A percentile compares a stretch with the other conserved stretches of the same genome.
Conservation (phyloP, 2,797 vertebrate genomes). For the Myotis myotis region DNA sequence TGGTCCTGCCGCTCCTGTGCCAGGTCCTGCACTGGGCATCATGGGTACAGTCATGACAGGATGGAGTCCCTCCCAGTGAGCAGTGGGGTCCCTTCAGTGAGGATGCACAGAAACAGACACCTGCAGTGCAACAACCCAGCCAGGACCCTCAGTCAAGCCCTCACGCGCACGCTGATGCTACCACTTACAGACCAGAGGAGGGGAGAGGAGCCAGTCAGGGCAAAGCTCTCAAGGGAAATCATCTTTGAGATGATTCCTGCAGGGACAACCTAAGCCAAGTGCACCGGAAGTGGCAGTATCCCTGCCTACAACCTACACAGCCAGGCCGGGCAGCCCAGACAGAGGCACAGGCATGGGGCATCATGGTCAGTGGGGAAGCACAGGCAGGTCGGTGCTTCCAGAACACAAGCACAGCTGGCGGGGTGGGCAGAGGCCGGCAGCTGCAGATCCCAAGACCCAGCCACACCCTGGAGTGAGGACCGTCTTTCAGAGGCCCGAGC, state of each 20-base stretch:
- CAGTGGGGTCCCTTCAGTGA: background rate
- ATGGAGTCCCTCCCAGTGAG: background rate
- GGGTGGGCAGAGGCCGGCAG: too few species aligned
- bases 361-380: accelerated
- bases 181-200: accelerated
- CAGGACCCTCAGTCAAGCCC: background rate
- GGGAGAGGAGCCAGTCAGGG: background rate
- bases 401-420: background rate
- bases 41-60: background rate
- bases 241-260: background rate
- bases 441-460: background rate
- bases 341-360: background rate
- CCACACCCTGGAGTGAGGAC: background rate
- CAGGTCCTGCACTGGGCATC: background rate
- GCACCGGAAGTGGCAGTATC: background rate
- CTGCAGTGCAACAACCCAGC: background rate
- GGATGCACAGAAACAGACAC: background rate
- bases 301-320: background rate
- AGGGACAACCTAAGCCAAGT: background rate
- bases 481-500: background rate
- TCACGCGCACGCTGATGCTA: background rate
- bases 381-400: background rate
- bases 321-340: background rate
- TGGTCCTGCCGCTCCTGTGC: background rate
- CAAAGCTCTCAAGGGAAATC: background rate